phyloP scores from a whole-genome alignment of 2,113 vertebrate species.

The Neodon shergylaensis region DNA sequence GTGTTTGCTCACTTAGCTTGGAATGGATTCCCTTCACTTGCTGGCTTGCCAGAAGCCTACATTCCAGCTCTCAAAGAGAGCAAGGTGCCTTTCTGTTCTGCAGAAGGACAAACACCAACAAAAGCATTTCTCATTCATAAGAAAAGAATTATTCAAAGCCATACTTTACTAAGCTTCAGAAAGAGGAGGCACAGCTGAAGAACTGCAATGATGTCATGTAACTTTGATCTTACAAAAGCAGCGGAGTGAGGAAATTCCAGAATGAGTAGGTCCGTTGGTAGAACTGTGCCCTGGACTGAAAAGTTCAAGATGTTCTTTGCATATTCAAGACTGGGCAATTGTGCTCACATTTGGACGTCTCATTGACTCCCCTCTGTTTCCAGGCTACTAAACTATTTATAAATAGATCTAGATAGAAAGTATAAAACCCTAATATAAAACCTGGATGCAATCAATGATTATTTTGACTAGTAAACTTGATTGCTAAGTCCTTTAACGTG shows the following conservation, averaged over 20 bases:
- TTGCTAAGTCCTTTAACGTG: not conserved
- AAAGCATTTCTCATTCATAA: conserved; percentile 48
- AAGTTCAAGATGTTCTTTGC: conserved; percentile 82
- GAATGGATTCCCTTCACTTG: not conserved
- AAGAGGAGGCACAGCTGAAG: not conserved
- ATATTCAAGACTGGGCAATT: conserved; percentile 63
- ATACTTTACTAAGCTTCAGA: conserved; percentile 6
- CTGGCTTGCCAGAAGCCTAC: conserved; percentile 1
- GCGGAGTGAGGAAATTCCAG: conserved; percentile 77
- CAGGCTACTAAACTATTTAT: conserved; percentile 1
- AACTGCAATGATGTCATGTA: conserved; percentile 44
- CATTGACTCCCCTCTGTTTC: conserved; percentile 55
- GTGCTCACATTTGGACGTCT: conserved; percentile 74
- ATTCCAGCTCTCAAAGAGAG: not conserved
- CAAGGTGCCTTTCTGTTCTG: not conserved
- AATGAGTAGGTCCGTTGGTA: conserved; percentile 69
- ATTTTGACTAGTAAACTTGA: not conserved
- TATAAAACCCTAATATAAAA: not conserved
- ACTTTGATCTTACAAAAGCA: conserved; percentile 63
- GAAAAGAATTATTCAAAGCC: conserved; percentile 52
- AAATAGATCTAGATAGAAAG: conserved; percentile 45
- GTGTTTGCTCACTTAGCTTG: not conserved
- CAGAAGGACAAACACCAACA: not conserved
- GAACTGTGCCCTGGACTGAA: conserved; percentile 73
- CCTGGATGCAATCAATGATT: not conserved